Conservation (phyloP, 2,797 vertebrate species). For the Novumbra hubbsi region DNA sequence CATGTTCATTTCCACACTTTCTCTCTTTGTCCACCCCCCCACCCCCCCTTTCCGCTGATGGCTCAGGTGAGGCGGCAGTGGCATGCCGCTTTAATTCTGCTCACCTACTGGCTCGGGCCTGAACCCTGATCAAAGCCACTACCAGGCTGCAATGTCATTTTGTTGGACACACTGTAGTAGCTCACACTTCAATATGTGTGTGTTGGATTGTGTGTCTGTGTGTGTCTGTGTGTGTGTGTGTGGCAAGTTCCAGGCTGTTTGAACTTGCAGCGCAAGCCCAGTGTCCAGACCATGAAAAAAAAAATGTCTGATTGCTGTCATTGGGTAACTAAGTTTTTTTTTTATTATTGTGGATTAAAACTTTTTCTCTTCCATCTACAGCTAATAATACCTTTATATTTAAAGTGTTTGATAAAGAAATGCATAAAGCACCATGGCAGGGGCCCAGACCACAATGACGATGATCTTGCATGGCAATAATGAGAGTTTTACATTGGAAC, state of each 20-base stretch:
- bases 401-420: not conserved
- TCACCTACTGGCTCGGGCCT: constrained; percentile 4
- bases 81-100: constrained; percentile 1
- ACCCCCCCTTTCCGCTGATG: too few species aligned
- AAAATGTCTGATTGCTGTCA: not conserved
- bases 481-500: not conserved
- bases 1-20: not conserved
- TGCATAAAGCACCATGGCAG: not conserved
- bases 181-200: not conserved
- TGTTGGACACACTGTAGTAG: not conserved
- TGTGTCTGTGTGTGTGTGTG: not conserved
- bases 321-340: too few species aligned
- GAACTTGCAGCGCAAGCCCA: not conserved
- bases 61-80: not conserved
- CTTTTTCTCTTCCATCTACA: not conserved
- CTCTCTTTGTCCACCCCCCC: not conserved
- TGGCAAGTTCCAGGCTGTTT: not conserved
- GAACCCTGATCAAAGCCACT: constrained; percentile 2
- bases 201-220: not conserved
- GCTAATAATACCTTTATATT: not conserved
- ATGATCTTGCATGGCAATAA: not conserved
- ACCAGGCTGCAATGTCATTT: not conserved
- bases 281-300: not conserved
- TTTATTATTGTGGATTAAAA: too few species aligned
- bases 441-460: not conserved